Conservation (phyloP, 2,113 vertebrate genomes). For the Meleagris gallopavo region DNA sequence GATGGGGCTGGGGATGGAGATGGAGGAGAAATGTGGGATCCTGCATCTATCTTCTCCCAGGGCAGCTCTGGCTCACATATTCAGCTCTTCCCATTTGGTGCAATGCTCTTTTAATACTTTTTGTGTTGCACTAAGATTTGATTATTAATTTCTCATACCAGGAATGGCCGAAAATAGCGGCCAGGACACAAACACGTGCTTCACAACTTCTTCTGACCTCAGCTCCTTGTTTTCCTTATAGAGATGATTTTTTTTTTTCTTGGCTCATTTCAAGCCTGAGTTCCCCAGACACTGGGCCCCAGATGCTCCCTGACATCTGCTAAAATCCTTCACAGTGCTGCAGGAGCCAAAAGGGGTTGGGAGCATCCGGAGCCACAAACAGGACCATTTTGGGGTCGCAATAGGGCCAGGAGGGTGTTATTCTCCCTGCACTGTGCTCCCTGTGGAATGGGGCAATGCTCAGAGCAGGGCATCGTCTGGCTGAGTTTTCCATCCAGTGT, state of each 20-base stretch:
- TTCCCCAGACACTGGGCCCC: background rate
- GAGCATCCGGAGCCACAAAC: background rate
- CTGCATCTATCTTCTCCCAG: background rate
- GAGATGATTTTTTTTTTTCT: background rate
- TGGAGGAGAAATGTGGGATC: background rate
- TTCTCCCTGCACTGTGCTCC: background rate
- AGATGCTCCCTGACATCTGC: background rate
- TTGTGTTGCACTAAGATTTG: background rate
- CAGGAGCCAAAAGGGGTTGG: background rate
- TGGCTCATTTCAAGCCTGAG: slow-evolving; percentile 40
- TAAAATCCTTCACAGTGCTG: background rate
- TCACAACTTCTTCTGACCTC: background rate
- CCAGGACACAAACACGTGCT: background rate
- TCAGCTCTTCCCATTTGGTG: background rate
- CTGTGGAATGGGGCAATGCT: background rate
- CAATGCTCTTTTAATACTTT: background rate
- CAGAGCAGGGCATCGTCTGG: rapidly evolving
- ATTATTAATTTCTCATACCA: background rate
- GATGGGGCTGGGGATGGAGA: background rate
- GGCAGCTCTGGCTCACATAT: background rate
- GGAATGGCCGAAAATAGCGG: rapidly evolving
- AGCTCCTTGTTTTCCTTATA: background rate
- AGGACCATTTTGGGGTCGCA: background rate
- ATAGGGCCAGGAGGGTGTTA: background rate
- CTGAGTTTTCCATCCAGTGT: background rate